phyloP scores from a whole-genome alignment of 1,140 invertebrate genomes.

The Argopecten irradians region DNA sequence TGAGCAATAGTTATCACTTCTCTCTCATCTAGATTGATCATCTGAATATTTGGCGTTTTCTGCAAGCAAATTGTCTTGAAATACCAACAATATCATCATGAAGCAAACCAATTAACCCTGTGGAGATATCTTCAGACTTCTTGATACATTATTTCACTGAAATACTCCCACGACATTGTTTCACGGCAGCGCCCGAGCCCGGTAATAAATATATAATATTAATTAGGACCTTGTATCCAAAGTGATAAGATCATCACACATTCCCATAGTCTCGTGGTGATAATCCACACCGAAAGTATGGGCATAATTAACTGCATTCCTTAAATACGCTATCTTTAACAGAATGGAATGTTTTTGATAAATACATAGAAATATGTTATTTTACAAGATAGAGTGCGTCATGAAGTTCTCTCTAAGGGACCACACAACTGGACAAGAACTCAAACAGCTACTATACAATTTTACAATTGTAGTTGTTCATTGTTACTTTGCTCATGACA shows the following conservation, averaged over 20 bases:
- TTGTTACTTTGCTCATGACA: too few relatives aligned
- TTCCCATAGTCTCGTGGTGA: background rate
- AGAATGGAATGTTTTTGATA: background rate
- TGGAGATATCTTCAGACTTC: background rate
- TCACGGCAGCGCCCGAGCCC: background rate
- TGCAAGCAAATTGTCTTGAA: background rate
- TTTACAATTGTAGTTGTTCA: too few relatives aligned
- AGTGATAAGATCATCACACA: background rate
- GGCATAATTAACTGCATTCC: too few relatives aligned
- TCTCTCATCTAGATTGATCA: background rate
- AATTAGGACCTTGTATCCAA: background rate
- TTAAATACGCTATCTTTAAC: background rate
- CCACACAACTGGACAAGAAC: too few relatives aligned
- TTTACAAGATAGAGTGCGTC: too few relatives aligned
- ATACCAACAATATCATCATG: background rate
- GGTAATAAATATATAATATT: background rate
- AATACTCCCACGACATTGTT: background rate
- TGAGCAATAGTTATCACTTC: background rate
- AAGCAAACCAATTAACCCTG: background rate
- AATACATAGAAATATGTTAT: too few relatives aligned
- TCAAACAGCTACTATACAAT: too few relatives aligned
- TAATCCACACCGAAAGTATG: background rate
- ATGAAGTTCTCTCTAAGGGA: too few relatives aligned
- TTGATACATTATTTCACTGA: too few relatives aligned
- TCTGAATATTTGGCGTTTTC: background rate